Conservation (phyloP, 2,797 vertebrate genomes). For the Coregonus ussuriensis region DNA sequence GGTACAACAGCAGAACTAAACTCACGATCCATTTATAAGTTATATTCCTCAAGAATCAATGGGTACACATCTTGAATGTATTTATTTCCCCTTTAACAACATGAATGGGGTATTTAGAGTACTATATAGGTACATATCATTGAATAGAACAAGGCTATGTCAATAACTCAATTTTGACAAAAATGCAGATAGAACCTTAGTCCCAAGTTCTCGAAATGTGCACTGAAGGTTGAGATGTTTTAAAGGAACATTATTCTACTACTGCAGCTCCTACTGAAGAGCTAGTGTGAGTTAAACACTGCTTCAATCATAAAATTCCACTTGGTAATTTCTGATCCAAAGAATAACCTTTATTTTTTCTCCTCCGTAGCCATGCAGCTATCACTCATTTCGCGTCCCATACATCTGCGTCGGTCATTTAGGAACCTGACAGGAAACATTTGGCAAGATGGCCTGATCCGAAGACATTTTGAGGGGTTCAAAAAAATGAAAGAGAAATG, state of each 20-base stretch:
- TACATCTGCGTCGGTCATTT: constrained; percentile 71
- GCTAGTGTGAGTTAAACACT: constrained; percentile 28
- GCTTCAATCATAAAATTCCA: constrained; percentile 45
- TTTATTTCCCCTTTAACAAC: too few relatives aligned
- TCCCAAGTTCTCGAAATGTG: too few relatives aligned
- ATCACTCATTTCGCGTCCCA: constrained; percentile 2
- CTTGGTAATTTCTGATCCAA: constrained; percentile 40
- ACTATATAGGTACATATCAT: too few relatives aligned
- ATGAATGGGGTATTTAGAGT: too few relatives aligned
- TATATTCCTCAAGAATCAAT: too few relatives aligned
- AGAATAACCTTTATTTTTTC: constrained; percentile 35
- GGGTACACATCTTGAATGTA: too few relatives aligned
- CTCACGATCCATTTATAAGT: too few relatives aligned
- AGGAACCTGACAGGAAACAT: constrained; percentile 61
- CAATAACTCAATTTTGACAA: neutral
- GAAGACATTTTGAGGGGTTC: constrained; percentile 57
- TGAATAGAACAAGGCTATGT: too few relatives aligned
- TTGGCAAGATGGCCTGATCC: constrained; percentile 63
- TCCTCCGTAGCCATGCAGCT: neutral
- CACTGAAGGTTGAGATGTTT: neutral
- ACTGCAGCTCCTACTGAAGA: neutral
- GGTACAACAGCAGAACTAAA: too few relatives aligned
- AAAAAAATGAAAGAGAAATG: constrained; percentile 60
- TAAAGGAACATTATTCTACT: neutral
- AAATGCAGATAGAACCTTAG: neutral